Evolutionary conservation across 2,113 vertebrate species (phyloP), one percentile per base, ranked within the genome.

Genomic region (Melanocharis versteri): DNA sequence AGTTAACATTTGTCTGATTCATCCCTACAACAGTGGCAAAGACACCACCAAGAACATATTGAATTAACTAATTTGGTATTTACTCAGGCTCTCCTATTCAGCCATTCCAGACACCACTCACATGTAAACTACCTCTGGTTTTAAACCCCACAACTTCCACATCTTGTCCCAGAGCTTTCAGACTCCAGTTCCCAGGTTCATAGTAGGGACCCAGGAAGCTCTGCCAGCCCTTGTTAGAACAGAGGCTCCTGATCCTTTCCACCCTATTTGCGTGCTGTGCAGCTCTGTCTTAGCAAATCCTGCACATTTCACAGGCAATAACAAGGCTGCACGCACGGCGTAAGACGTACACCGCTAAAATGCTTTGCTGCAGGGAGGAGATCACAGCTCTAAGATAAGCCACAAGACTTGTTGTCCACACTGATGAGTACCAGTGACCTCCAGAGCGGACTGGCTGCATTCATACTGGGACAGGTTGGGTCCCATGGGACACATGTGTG

Each of bases 211-310:
- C 28, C 18, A 33, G 61, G 56, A 76, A 87, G 47, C 27, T 64
- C 56, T 62, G 57, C 18, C 17, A 82, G 10, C 23, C 30, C 23
- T 66, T 1, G 1, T 31, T 42, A 40, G 39, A 75, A 57, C 2
- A 71, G 14, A 58, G 51, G 28, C 14, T 61, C 39, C 31, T 6
- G 6, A 57, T 28, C 9, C 50, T 50, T 82, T 40, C 40, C 31
- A 31, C 28, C 16, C 30, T 22, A 3, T n/a, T 13, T 86, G 1
- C 1, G 1, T 23, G 28, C n/a, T 57, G 19, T 31, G 20, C 9
- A 16, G 15, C n/a, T 79, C 39, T 71, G 31, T 10, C 37, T 31
- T 14, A 37, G 53, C 30, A 27, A 80, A 68, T 54, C 48, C 35
- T 44, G 20, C 0, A 0, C 31, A 6, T 18, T 53, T n/a, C 73